Evolutionary conservation across 2,113 vertebrate species (phyloP), one percentile per base, ranked within the genome.

Genomic region (Cacatua alba): DNA sequence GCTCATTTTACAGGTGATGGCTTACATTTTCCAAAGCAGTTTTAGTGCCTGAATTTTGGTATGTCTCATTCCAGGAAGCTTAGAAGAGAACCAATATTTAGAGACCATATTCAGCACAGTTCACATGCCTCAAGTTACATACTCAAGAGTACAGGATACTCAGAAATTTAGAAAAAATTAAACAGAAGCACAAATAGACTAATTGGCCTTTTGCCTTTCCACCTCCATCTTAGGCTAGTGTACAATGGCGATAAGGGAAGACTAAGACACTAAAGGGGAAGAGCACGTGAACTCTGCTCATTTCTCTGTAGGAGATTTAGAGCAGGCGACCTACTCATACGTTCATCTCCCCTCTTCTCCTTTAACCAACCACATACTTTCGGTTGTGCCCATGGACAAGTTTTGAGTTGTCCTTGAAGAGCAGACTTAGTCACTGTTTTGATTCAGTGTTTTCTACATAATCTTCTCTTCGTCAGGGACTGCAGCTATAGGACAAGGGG

Each of bases 271-370:
- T 35, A 16, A 78, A 68, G 67, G 28, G 28, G 63, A 79, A 87
- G 35, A 55, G 10, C 60, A 72, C 9, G 29, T 23, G 39, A 77
- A 71, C 10, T 26, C 37, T 49, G 23, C 37, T 67, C 6, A 17
- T 48, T 77, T 62, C 51, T 77, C n/a, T 29, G 24, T 41, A 35
- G 31, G 39, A 65, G 8, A 49, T 23, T 67, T 53, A 60, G 65
- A 67, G 35, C 24, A 62, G 31, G 52, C 17, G 14, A 49, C 4
- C 5, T 79, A 35, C 39, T 35, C 0, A 0, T 24, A 37, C 0
- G 0, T 25, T 35, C 18, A 43, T 9, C 12, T 80, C 31, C 31
- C 67, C 14, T 74, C n/a, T 60, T 53, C 39, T 69, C 20, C 35
- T 53, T 64, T 43, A 37, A 53, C 15, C 60, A 68, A 49, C 53